phyloP scores from a whole-genome alignment of 2,797 vertebrate species.

The Megalops cyprinoides region DNA sequence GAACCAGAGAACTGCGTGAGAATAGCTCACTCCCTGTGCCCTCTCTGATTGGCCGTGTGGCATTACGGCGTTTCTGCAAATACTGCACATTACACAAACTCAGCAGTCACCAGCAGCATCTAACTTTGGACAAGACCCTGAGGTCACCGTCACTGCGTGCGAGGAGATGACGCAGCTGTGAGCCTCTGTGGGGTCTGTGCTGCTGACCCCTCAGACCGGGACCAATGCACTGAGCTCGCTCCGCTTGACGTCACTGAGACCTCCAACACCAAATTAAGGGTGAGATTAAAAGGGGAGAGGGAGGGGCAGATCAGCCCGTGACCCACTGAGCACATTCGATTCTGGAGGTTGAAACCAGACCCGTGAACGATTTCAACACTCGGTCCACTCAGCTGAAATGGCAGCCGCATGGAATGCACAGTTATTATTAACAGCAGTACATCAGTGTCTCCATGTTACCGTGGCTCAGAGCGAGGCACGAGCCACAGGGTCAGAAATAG shows the following conservation, averaged over 20 bases:
- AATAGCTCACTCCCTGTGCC: neutral
- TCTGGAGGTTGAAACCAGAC: conserved; percentile 22
- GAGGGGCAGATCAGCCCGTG: neutral
- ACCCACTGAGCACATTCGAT: neutral
- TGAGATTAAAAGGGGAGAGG: too few species aligned
- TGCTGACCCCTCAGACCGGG: neutral
- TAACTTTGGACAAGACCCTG: neutral
- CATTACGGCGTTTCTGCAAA: neutral
- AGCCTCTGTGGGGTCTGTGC: neutral
- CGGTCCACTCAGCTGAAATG: conserved; percentile 17
- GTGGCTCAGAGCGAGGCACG: neutral
- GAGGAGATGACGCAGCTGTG: neutral
- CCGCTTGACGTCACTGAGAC: too few species aligned
- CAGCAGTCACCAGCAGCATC: neutral
- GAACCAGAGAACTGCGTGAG: neutral
- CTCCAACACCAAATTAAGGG: too few species aligned
- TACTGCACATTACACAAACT: neutral
- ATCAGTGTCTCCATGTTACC: neutral
- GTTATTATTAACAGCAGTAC: conserved; percentile 30
- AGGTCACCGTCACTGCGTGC: neutral
- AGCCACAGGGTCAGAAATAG: neutral
- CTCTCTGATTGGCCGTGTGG: neutral
- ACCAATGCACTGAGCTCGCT: too few species aligned
- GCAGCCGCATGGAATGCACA: conserved; percentile 13
- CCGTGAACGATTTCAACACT: conserved; percentile 18